Conservation (phyloP, 2,113 vertebrate species). For the Alexandromys fortis region DNA sequence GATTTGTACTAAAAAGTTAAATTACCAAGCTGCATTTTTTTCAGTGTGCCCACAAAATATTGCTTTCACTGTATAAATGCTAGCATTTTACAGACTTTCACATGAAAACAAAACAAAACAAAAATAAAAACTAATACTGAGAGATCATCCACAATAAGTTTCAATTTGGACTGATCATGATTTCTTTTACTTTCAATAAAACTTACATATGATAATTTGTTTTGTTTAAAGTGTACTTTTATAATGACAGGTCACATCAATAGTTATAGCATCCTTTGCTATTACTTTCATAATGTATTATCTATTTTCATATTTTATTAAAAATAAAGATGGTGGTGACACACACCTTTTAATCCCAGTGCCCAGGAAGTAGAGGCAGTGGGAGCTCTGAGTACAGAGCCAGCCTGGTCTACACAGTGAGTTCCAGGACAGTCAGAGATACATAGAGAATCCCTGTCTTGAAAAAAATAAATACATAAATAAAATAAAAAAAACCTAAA, state of each 20-base stretch:
- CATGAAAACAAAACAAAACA: not conserved
- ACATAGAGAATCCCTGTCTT: not conserved
- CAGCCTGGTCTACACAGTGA: not conserved
- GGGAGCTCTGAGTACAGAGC: not conserved
- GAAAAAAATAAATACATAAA: not conserved
- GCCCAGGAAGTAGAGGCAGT: not conserved
- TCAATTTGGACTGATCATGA: not conserved
- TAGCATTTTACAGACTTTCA: conserved; percentile 1
- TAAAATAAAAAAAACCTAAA: not conserved
- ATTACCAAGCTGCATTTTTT: not conserved
- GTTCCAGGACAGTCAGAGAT: not conserved
- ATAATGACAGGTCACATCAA: not conserved
- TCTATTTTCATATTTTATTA: too few relatives aligned
- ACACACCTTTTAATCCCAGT: not conserved
- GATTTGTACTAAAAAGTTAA: not conserved
- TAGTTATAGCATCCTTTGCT: not conserved
- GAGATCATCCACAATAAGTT: not conserved
- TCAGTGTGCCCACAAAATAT: not conserved
- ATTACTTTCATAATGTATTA: not conserved
- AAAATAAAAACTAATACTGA: not conserved
- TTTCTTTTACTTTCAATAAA: not conserved
- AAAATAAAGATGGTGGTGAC: not conserved
- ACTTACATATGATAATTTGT: not conserved
- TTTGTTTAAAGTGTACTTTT: conserved; percentile 23
- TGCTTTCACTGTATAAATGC: not conserved